Evolutionary conservation across 2,113 vertebrate species (phyloP).

Genomic region (Pitta sordida): DNA sequence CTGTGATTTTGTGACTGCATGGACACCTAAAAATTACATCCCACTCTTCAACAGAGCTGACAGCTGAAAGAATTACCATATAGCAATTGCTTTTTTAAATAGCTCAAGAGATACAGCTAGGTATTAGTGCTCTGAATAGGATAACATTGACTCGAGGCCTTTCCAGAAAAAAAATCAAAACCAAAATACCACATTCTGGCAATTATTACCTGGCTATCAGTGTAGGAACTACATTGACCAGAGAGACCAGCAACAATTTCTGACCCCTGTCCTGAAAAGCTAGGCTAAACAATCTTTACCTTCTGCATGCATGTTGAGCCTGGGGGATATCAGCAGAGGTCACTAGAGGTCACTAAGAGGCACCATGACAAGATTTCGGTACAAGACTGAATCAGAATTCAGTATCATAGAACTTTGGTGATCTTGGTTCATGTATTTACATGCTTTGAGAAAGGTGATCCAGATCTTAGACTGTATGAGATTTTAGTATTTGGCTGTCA

Average conservation of each 20-base stretch:
- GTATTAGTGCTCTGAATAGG: not conserved
- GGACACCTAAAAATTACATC: constrained; percentile 29
- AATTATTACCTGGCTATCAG: not conserved
- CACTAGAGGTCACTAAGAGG: not conserved
- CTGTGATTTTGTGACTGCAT: no score
- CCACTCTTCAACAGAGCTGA: constrained; percentile 30
- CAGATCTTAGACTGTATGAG: not conserved
- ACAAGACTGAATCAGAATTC: not conserved
- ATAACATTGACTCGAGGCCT: not conserved
- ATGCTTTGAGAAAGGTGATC: not conserved
- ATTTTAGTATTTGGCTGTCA: not conserved
- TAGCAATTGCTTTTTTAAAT: constrained; percentile 19
- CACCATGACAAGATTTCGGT: not conserved
- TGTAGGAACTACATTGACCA: not conserved
- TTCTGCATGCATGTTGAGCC: not conserved
- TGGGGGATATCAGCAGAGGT: not conserved
- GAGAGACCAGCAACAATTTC: not conserved
- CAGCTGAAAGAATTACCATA: constrained; percentile 25
- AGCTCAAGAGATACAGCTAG: not conserved
- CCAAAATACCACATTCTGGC: not conserved
- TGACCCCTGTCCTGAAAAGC: not conserved
- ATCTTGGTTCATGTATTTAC: not conserved
- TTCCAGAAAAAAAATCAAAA: not conserved
- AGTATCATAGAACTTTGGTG: not conserved
- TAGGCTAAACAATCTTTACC: not conserved